Percentiles rank a stretch among this genome's conserved stretches.
phyloP scores from a whole-genome alignment of 2,113 vertebrate species.

The Perca fluviatilis region DNA sequence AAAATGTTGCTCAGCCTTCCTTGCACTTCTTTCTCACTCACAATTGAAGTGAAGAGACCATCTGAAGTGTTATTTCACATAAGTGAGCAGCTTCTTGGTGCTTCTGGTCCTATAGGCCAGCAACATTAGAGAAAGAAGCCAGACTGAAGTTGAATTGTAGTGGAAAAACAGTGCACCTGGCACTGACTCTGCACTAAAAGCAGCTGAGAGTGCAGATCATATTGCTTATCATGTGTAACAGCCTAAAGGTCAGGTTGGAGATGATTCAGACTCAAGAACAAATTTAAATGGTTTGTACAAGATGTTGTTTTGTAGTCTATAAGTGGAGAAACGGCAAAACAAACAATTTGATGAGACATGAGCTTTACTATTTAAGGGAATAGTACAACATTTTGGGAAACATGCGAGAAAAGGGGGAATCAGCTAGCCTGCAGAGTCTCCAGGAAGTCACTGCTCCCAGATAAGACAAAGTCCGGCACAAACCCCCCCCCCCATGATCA shows the following conservation, averaged over 20 bases:
- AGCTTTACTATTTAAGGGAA: background rate
- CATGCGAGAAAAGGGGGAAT: background rate
- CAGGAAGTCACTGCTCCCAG: background rate
- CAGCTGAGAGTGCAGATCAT: conserved; percentile 30
- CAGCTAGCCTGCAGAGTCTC: background rate
- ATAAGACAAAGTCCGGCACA: no score
- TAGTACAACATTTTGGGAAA: background rate
- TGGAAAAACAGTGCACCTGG: conserved; percentile 25
- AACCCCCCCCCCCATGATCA: background rate
- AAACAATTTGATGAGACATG: background rate
- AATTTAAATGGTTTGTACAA: background rate
- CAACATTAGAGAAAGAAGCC: background rate
- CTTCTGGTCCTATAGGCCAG: background rate
- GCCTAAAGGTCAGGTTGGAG: conserved; percentile 7
- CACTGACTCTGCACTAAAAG: conserved; percentile 19
- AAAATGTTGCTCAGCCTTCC: background rate
- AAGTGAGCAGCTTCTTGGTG: background rate
- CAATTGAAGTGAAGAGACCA: background rate
- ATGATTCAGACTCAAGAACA: conserved; percentile 1
- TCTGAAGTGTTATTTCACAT: background rate
- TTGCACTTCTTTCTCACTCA: conserved; percentile 6
- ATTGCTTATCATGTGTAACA: conserved; percentile 5
- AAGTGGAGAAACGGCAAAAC: background rate
- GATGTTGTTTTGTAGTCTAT: background rate
- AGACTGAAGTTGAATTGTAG: background rate